Evolutionary conservation across 2,797 vertebrate genomes (phyloP), one percentile per base, ranked within the genome.

Genomic region (Rhodeus uyekii): DNA sequence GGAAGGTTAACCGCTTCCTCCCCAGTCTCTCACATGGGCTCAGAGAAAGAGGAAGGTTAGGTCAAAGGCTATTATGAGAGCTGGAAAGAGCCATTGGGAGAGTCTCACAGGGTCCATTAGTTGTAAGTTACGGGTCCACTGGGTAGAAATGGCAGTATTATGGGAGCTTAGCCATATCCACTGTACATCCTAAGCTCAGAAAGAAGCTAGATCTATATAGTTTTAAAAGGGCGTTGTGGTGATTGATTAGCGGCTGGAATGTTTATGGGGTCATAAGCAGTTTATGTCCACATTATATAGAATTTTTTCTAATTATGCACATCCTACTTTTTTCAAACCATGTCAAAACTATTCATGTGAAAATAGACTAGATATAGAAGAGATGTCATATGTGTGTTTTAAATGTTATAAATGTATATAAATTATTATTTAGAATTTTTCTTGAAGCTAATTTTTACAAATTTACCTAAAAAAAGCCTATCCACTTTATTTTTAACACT

Each of bases 211-310:
- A 76, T 76, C 64, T 32, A 36, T 82, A 68, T 68, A 75, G 80
- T 58, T 82, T 82, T 58, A 82, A 76, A 82, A 76, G 73, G 72
- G 38, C 63, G 39, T 76, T 39, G 18, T 8, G 38, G 73, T 76
- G 73, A 87, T 87, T 81, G 83, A 89, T 88, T 82, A 67, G 50
- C 32, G 34, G 77, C 78, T 69, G 73, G 61, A 73, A 85, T 83
- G 80, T 84, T 86, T 86, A 84, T 74, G 68, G 42, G 78, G 69
- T 80, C 48, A 88, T 58, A 65, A 78, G 75, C 55, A 72, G 75
- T 77, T 50, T 73, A 73, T 73, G 29, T 36, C 19, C 76, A 83
- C 24, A 74, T 79, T 74, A 60, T 76, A 64, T 55, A 29, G 58
- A 50, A 53, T 27, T n/a, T 39, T 32, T 72, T 71, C 65, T 61